Percentiles rank a stretch among this genome's conserved stretches.
Conservation (phyloP, 2,888 invertebrate species). For the Fragum whitleyi region DNA sequence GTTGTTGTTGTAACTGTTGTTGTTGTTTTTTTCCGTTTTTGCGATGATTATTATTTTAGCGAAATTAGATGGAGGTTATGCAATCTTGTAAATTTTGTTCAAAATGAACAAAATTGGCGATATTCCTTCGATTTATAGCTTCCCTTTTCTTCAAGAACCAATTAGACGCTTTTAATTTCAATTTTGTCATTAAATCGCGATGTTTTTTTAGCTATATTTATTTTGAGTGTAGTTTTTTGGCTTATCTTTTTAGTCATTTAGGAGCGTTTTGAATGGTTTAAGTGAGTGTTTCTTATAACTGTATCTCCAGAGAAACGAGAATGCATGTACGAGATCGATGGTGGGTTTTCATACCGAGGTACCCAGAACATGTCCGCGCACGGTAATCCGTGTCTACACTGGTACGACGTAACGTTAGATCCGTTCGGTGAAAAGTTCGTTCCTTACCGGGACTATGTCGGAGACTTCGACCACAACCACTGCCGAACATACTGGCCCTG, state of each 20-base stretch:
- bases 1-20: too few relatives aligned
- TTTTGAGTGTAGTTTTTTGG: too few relatives aligned
- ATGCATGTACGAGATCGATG: constrained; percentile 51
- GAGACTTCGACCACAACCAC: constrained; percentile 52
- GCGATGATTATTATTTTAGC: neutral
- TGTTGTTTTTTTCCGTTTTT: neutral
- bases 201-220: too few relatives aligned
- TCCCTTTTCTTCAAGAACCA: too few relatives aligned
- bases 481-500: constrained; percentile 42
- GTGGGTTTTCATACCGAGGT: constrained; percentile 57
- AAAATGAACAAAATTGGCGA: too few relatives aligned
- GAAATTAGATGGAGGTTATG: neutral
- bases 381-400: constrained; percentile 49
- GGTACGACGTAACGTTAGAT: constrained; percentile 25
- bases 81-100: neutral
- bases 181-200: too few relatives aligned
- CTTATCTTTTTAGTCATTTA: too few relatives aligned
- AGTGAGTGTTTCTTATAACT: too few relatives aligned
- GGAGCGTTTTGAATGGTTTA: too few relatives aligned
- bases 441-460: constrained; percentile 27
- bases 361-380: constrained; percentile 26
- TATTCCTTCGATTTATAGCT: too few relatives aligned
- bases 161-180: too few relatives aligned
- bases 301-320: constrained; percentile 48
- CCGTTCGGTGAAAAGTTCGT: neutral